Evolutionary conservation across 2,113 vertebrate genomes (phyloP), one percentile per base, ranked within the genome.

Genomic region (Vanacampus margaritifer): DNA sequence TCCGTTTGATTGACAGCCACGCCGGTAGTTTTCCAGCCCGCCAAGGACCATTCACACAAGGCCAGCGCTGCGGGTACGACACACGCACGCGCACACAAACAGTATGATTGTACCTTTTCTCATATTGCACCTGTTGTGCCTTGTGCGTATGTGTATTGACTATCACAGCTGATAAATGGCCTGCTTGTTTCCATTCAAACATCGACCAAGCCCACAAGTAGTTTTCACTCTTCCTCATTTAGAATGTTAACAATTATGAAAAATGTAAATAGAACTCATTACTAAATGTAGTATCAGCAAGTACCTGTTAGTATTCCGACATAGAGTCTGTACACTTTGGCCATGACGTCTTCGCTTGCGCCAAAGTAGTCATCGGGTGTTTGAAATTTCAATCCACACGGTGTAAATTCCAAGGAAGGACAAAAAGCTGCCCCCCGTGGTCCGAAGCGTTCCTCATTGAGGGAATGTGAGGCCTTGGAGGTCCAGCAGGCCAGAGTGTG

Each of bases 11-110:
- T 72, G 79, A 72, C 63, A 21, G 82, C n/a, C 41, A 37, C 68
- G 1, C 69, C 60, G 0, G 85, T 88, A 58, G 71, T 16, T 74
- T 90, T 88, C 75, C 79, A 61, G 12, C 78, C 82, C 16, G 86
- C 84, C 76, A 67, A 64, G 48, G 74, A 84, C 76, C 71, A 71
- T 84, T 86, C 83, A 79, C 83, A 85, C 32, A 89, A 65, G 67
- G 72, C 79, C 76, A 90, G 79, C 59, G 72, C 89, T 90, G 78
- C 66, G 68, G 70, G 17, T 36, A 36, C 1, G 39, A 56, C 35
- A 67, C 35, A 65, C 5, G 26, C 37, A 28, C 5, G 8, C 21
- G 54, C 39, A 65, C 6, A 6, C 26, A 32, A 0, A 50, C 9
- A 41, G 11, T 17, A 24, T 62, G 0, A 41, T 41, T 37, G 24